These are phyloP conservation scores for Phainopepla nitens DNA, from an alignment of 2,113 vertebrate genomes.

Conservation along the genomic window DNA sequence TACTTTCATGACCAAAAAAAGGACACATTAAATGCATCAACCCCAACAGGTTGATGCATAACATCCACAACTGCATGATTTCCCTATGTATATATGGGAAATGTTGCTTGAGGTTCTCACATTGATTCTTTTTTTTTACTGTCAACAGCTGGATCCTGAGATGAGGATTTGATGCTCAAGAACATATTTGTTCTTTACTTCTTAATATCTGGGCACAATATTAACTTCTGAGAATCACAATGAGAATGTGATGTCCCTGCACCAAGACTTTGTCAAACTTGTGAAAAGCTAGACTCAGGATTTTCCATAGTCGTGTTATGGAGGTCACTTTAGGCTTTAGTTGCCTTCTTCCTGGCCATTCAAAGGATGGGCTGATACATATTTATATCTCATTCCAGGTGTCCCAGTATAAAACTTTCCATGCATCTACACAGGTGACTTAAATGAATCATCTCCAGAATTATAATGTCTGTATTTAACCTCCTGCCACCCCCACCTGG, in stretches of 20 bases:
- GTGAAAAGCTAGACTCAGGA: not conserved
- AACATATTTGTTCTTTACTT: not conserved
- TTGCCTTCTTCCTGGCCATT: not conserved
- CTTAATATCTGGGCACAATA: not conserved
- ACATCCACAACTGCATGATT: not conserved
- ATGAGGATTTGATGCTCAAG: not conserved
- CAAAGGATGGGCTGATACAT: not conserved
- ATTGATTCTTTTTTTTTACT: not conserved
- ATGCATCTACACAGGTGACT: not conserved
- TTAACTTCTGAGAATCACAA: not conserved
- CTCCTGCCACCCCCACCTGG: not conserved
- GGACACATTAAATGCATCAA: not conserved
- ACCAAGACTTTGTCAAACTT: not conserved
- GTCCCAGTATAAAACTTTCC: not conserved
- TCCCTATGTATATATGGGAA: not conserved
- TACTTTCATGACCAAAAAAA: not conserved
- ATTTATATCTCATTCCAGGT: not conserved
- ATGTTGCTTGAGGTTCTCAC: not conserved
- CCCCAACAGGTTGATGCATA: not conserved
- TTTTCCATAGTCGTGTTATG: not conserved
- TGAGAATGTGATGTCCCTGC: not conserved
- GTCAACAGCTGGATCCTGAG: not conserved
- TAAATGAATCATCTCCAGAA: not conserved
- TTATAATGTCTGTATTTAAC: not conserved
- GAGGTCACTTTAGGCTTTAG: not conserved